A percentile compares a stretch with the other conserved stretches of the same genome.
Conservation (phyloP, 2,888 invertebrate species). For the Neuroscelio doddi region DNA sequence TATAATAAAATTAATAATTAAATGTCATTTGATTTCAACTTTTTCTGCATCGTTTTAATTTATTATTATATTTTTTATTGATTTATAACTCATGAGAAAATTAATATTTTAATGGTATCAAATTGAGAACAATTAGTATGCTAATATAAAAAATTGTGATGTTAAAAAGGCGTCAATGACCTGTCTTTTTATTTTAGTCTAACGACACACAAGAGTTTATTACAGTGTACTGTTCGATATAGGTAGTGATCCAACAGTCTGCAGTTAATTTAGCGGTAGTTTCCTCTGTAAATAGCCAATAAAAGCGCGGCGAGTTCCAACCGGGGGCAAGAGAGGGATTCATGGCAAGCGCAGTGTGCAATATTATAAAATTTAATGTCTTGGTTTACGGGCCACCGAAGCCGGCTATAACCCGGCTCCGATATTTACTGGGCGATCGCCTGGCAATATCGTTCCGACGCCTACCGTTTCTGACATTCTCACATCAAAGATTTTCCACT, state of each 20-base stretch:
- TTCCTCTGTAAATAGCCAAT: conserved; percentile 72
- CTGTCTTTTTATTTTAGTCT: conserved; percentile 59
- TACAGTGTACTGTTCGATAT: conserved; percentile 57
- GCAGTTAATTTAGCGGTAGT: conserved; percentile 72
- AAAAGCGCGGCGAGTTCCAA: conserved; percentile 64
- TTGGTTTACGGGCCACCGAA: conserved; percentile 69
- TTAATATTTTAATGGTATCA: too few relatives aligned
- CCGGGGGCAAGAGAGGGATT: conserved; percentile 50
- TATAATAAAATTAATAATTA: too few relatives aligned
- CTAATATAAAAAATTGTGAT: too few relatives aligned
- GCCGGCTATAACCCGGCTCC: conserved; percentile 66
- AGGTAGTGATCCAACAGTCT: conserved; percentile 68
- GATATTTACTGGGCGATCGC: conserved; percentile 70
- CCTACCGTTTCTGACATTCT: conserved; percentile 34
- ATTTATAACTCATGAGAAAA: too few relatives aligned
- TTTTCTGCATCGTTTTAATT: too few relatives aligned
- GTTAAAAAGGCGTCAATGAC: conserved; percentile 25
- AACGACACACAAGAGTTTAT: conserved; percentile 49
- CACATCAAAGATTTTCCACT: conserved; percentile 26
- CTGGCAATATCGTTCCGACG: conserved; percentile 38
- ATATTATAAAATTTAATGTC: conserved; percentile 73
- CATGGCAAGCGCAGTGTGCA: conserved; percentile 57
- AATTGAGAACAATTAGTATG: too few relatives aligned
- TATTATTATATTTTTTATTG: too few relatives aligned
- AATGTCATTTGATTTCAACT: too few relatives aligned